Percentiles rank a stretch among this genome's conserved stretches.
phyloP scores from a whole-genome alignment of 1,140 invertebrate genomes.

The Listronotus bonariensis region DNA sequence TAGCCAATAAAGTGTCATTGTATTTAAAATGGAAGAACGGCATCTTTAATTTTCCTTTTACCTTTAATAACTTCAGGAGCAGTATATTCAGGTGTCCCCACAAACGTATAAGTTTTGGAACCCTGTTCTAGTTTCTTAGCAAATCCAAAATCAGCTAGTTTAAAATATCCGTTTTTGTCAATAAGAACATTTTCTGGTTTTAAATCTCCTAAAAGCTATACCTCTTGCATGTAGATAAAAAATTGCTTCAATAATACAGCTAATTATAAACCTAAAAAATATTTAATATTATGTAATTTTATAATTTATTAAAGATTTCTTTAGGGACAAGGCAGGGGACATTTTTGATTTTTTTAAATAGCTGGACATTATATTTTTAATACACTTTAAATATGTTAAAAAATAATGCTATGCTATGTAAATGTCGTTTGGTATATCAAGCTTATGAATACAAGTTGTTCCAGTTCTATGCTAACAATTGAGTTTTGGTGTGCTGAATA shows the following conservation, averaged over 20 bases:
- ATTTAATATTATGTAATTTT: background rate
- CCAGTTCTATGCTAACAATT: no score
- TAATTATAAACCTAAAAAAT: constrained; percentile 57
- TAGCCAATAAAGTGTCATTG: no score
- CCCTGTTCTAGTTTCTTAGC: constrained; percentile 81
- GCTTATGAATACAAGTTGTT: no score
- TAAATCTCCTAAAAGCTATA: constrained; percentile 92
- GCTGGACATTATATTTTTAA: no score
- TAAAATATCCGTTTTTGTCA: constrained; percentile 85
- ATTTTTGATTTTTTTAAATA: no score
- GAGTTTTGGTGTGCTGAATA: no score
- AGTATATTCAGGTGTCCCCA: constrained; percentile 90
- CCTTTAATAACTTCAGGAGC: constrained; percentile 94
- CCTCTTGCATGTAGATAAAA: constrained; percentile 85
- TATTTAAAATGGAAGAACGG: no score
- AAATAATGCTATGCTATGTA: no score
- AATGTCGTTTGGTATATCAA: no score
- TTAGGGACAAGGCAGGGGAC: no score
- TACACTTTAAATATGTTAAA: no score
- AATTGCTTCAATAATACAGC: constrained; percentile 89
- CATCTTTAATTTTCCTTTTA: constrained; percentile 7
- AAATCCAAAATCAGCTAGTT: constrained; percentile 97
- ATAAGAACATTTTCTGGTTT: constrained; percentile 95
- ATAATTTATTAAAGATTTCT: no score
- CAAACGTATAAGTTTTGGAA: constrained; percentile 94